phyloP scores from a whole-genome alignment of 2,797 vertebrate genomes.

The Oreochromis grahami region DNA sequence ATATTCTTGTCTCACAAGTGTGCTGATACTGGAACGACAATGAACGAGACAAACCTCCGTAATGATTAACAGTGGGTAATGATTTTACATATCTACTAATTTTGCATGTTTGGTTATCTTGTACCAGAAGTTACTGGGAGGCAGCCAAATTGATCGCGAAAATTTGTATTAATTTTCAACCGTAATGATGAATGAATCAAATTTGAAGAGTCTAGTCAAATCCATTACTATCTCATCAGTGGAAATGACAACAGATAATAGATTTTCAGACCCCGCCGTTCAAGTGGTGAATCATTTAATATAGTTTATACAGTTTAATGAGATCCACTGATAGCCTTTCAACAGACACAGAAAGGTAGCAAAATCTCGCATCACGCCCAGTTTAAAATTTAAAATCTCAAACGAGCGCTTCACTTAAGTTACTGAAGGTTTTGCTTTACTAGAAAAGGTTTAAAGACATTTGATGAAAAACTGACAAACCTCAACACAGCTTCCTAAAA shows the following conservation, averaged over 20 bases:
- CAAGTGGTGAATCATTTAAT: constrained; percentile 31
- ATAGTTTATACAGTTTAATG: constrained; percentile 25
- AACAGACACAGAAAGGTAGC: neutral
- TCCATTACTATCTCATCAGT: constrained; percentile 32
- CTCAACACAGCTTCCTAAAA: neutral
- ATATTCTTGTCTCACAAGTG: constrained; percentile 55
- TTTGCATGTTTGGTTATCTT: constrained; percentile 68
- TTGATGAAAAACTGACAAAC: neutral
- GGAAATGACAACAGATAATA: constrained; percentile 46
- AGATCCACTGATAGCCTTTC: constrained; percentile 27
- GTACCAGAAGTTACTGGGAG: constrained; percentile 54
- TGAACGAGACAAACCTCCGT: constrained; percentile 49
- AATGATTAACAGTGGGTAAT: constrained; percentile 60
- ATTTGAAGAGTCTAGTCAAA: constrained; percentile 43
- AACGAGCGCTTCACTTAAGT: constrained; percentile 14
- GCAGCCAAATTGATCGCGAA: constrained; percentile 47
- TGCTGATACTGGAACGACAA: constrained; percentile 49
- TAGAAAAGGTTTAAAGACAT: neutral
- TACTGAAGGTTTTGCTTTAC: neutral
- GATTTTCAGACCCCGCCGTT: constrained; percentile 35
- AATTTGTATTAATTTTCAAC: constrained; percentile 44
- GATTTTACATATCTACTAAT: constrained; percentile 61
- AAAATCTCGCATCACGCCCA: constrained; percentile 10
- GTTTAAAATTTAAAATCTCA: constrained; percentile 31
- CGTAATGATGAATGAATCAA: constrained; percentile 43